Conservation (phyloP, 2,113 vertebrate genomes). For the Probosciger aterrimus region DNA sequence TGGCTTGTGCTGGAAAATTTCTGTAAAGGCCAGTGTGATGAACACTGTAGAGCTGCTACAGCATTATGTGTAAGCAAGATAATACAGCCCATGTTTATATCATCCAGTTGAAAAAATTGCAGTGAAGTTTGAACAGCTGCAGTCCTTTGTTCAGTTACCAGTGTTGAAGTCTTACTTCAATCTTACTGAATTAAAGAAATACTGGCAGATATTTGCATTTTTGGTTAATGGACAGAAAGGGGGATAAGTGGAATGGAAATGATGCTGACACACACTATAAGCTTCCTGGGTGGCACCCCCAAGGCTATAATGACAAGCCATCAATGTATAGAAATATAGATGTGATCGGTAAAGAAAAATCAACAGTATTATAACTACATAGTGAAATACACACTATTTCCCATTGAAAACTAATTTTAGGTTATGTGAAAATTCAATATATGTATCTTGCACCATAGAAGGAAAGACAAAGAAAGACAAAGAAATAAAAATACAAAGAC, state of each 20-base stretch:
- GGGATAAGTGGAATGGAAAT: not conserved
- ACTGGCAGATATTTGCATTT: not conserved
- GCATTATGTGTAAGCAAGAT: not conserved
- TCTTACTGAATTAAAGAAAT: not conserved
- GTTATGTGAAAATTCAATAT: not conserved
- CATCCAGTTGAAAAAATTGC: not conserved
- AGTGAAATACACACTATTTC: not conserved
- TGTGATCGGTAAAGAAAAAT: not conserved
- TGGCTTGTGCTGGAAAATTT: not conserved
- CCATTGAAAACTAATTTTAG: not conserved
- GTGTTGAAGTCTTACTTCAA: not conserved
- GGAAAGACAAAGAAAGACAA: not conserved
- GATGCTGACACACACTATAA: not conserved
- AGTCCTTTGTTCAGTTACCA: not conserved
- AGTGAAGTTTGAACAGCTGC: not conserved
- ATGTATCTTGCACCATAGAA: not conserved
- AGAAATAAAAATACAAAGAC: not conserved
- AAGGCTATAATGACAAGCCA: not conserved
- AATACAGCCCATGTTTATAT: not conserved
- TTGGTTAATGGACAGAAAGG: not conserved
- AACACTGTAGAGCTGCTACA: not conserved
- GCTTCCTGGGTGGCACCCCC: not conserved
- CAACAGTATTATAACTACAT: not conserved
- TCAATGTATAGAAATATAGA: not conserved
- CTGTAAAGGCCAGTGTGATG: not conserved